These are phyloP conservation scores for Whitmania pigra DNA, from an alignment of 1,140 invertebrate genomes.

Conservation along the genomic window DNA sequence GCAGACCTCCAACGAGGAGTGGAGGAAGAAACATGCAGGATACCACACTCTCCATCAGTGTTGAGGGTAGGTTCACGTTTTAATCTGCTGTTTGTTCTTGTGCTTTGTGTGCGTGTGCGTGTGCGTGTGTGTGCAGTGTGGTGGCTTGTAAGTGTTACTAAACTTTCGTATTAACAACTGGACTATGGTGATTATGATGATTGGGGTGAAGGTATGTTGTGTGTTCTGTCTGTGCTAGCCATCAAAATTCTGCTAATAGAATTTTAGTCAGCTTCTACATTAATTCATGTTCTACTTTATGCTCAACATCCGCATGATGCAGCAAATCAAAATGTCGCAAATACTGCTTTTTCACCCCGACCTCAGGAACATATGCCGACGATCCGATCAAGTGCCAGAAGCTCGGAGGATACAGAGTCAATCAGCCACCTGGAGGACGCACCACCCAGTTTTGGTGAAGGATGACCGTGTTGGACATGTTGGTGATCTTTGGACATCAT, in stretches of 20 bases:
- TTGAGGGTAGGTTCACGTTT: conserved; percentile 45
- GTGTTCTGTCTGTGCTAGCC: no score
- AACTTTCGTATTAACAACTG: no score
- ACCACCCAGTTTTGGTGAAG: conserved; percentile 43
- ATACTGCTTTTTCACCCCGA: neutral
- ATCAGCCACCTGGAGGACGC: conserved; percentile 46
- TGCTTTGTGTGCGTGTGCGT: neutral
- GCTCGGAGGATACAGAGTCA: conserved; percentile 26
- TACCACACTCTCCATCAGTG: conserved; percentile 82
- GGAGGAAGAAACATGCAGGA: conserved; percentile 75
- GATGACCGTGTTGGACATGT: neutral
- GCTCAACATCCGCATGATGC: no score
- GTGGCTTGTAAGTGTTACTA: no score
- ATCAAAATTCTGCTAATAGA: no score
- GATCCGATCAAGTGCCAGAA: conserved; percentile 39
- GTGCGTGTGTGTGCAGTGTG: neutral
- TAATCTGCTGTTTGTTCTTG: conserved; percentile 13
- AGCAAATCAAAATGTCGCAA: no score
- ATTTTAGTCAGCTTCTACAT: no score
- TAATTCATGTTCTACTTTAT: no score
- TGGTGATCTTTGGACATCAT: neutral
- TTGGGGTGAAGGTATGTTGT: no score
- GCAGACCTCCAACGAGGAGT: conserved; percentile 40
- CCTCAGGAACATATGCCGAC: conserved; percentile 35
- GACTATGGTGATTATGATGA: no score